Evolutionary conservation across 23 tunicate genomes (phyloP).

Genomic region (Trididemnum nubilum): DNA sequence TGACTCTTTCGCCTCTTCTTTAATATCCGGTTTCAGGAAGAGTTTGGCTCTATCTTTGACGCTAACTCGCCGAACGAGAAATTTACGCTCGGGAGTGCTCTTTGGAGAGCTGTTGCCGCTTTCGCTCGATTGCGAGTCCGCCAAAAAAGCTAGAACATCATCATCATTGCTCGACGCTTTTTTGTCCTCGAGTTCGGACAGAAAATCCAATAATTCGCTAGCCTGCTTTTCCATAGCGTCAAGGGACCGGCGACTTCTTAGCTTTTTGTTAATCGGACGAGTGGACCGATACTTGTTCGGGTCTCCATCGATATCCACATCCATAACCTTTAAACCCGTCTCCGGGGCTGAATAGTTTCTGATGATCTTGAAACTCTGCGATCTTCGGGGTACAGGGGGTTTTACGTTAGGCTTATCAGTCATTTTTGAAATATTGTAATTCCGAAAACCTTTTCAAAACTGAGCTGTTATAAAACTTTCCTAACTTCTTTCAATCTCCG

Average conservation of each 20-base stretch:
- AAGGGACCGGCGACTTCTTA: conserved; percentile 57
- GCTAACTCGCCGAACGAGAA: conserved; percentile 36
- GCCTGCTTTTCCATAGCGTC: conserved; percentile 92
- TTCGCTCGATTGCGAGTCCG: conserved; percentile 1
- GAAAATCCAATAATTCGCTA: conserved; percentile 61
- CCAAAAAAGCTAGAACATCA: conserved; percentile 40
- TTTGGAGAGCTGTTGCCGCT: not conserved
- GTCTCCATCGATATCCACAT: conserved; percentile 12
- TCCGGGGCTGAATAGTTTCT: conserved; percentile 17
- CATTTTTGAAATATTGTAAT: no score
- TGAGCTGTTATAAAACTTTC: not conserved
- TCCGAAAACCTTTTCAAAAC: no score
- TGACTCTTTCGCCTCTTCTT: conserved; percentile 45
- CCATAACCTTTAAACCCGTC: conserved; percentile 15
- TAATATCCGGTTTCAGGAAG: conserved; percentile 55
- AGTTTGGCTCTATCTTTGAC: conserved; percentile 62
- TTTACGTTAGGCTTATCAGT: not conserved
- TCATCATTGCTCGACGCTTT: conserved; percentile 54
- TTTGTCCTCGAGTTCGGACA: conserved; percentile 71
- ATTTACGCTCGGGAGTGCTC: not conserved
- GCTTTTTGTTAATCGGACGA: conserved; percentile 44
- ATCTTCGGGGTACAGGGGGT: conserved; percentile 64
- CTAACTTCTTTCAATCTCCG: not conserved
- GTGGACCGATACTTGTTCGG: conserved; percentile 26
- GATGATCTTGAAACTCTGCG: conserved; percentile 44